Conservation (phyloP, 2,888 invertebrate species). For the Phaonia tiefii region DNA sequence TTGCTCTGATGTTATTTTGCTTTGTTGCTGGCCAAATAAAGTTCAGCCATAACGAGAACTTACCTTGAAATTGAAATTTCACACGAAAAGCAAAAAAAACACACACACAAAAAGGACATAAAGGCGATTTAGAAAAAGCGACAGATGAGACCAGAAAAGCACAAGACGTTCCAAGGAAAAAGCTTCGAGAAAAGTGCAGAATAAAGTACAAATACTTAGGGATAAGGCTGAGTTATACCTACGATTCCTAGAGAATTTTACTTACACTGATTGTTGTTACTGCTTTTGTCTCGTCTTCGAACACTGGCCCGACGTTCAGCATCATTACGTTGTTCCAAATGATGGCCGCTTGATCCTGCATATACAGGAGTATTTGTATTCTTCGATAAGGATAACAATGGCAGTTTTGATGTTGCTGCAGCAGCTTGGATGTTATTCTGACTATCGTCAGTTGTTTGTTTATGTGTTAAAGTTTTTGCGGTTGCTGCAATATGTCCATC, state of each 20-base stretch:
- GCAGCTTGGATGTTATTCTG: slow-evolving; percentile 33
- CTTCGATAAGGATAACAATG: slow-evolving; percentile 22
- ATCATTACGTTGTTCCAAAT: slow-evolving; percentile 65
- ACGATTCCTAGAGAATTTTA: no score
- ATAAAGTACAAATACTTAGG: slow-evolving; percentile 26
- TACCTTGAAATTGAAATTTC: slow-evolving; percentile 50
- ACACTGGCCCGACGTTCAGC: slow-evolving; percentile 60
- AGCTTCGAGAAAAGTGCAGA: background rate
- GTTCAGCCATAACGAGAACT: slow-evolving; percentile 41
- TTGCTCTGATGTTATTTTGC: no score
- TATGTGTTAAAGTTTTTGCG: slow-evolving; percentile 58
- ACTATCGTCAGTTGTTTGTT: slow-evolving; percentile 56
- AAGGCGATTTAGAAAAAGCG: no score
- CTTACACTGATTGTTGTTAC: slow-evolving; percentile 73
- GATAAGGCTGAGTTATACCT: slow-evolving; percentile 23
- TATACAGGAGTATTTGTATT: slow-evolving; percentile 6
- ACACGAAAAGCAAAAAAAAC: no score
- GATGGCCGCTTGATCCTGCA: slow-evolving; percentile 48
- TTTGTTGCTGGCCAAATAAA: slow-evolving; percentile 18
- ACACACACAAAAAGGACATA: no score
- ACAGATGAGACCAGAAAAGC: no score
- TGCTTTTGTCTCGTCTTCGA: slow-evolving; percentile 42
- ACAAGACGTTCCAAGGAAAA: no score
- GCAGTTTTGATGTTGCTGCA: slow-evolving; percentile 1
- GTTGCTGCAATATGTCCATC: slow-evolving; percentile 59